Evolutionary conservation across 2,113 vertebrate species (phyloP), one percentile per base, ranked within the genome.

Genomic region (Miniopterus natalensis): DNA sequence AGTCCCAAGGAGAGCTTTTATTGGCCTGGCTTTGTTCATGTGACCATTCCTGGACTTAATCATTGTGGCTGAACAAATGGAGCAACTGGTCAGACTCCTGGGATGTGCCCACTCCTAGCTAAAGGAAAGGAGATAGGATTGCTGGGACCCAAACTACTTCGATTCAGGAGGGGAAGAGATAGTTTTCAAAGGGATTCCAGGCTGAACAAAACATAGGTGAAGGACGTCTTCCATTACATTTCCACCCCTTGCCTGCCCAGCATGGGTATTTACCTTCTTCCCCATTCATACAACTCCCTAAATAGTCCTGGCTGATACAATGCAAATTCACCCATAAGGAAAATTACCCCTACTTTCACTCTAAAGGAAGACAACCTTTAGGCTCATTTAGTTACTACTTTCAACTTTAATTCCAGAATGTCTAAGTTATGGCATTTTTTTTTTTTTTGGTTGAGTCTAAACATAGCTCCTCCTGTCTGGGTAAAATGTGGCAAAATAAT

Each of bases 191-290:
- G 25, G 83, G 55, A 94, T 21, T 59, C 11, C 1, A 13, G 25
- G 21, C 27, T 63, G 29, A 87, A 79, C 31, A 71, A 93, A 93
- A 47, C 53, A 91, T 23, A 80, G 18, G 45, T 70, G 75, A 93
- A 55, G 31, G 51, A 18, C 3, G 18, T 59, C 20, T 88, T 18
- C 27, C 47, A 20, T 21, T 79, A 6, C 25, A 23, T 75, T 87
- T 70, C 20, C 8, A 63, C 63, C 7, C 25, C 13, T 70, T 83
- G 47, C n/a, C 23, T 66, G 1, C 18, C 70, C 23, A n/a, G 25
- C 21, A 83, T n/a, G 53, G 5, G 27, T 36, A 40, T 29, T 21
- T 4, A 61, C 13, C 29, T 86, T 86, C 42, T 78, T 92, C 77
- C 18, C 15, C 36, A 31, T 29, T 83, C 86, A 55, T 25, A 68